Conservation (phyloP, 2,113 vertebrate species). For the Puntigrus tetrazona region DNA sequence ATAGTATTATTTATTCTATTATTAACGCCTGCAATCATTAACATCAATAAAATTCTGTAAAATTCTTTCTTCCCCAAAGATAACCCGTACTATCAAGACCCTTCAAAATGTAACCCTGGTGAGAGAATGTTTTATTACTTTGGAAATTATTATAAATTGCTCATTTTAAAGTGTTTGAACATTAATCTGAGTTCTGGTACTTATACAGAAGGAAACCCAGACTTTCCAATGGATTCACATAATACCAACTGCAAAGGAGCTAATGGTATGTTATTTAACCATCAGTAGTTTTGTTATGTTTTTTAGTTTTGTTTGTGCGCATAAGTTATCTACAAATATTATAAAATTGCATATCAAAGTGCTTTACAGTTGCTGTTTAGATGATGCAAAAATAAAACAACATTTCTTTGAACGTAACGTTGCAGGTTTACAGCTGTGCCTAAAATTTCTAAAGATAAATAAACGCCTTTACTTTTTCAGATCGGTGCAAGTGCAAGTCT, state of each 20-base stretch:
- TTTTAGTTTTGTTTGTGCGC: not conserved
- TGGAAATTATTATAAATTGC: not conserved
- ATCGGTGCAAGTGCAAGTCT: constrained; percentile 88
- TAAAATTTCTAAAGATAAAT: not conserved
- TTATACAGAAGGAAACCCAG: constrained; percentile 74
- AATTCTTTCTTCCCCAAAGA: constrained; percentile 64
- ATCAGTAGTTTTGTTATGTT: not conserved
- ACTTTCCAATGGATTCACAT: constrained; percentile 90
- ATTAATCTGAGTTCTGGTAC: constrained; percentile 37
- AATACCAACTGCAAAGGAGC: constrained; percentile 86
- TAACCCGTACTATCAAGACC: constrained; percentile 69
- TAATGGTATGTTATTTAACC: constrained; percentile 68
- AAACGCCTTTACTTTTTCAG: constrained; percentile 72
- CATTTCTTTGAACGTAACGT: not conserved
- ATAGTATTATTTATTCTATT: not conserved
- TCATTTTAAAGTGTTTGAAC: not conserved
- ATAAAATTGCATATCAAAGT: not conserved
- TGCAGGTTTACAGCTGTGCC: not conserved
- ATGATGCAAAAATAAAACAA: not conserved
- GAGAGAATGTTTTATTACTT: constrained; percentile 27
- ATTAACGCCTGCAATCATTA: not conserved
- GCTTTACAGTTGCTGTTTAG: not conserved
- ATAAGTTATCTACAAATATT: not conserved
- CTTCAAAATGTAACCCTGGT: constrained; percentile 74
- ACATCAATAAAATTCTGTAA: not conserved